These are phyloP conservation scores for Sebastes baramenuke DNA, from an alignment of 2,797 vertebrate species.

Conservation along the genomic window DNA sequence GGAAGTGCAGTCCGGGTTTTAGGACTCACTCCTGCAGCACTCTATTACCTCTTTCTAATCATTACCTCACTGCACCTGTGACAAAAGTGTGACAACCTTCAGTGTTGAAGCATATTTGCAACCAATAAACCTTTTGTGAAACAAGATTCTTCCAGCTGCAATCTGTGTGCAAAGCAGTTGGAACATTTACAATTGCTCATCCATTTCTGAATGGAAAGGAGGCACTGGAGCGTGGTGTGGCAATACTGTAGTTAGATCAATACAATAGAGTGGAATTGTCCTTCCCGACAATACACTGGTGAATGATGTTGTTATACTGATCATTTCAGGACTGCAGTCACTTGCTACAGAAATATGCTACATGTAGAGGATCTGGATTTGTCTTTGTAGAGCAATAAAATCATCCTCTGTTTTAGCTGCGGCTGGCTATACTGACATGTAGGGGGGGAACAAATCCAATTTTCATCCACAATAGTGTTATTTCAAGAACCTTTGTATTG, in stretches of 20 bases:
- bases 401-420: background rate
- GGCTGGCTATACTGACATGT: background rate
- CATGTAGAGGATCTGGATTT: background rate
- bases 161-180: background rate
- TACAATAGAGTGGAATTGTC: conserved; percentile 5
- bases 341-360: background rate
- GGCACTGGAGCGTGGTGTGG: background rate
- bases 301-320: conserved; percentile 3
- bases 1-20: too few relatives aligned
- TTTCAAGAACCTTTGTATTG: background rate
- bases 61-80: background rate
- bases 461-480: background rate
- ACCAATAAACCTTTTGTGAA: background rate
- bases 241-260: conserved; percentile 20
- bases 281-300: background rate
- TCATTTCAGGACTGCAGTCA: conserved; percentile 11
- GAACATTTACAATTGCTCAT: background rate
- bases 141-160: background rate
- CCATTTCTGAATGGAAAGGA: conserved; percentile 6
- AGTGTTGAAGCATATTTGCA: background rate
- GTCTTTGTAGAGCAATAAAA: conserved; percentile 3
- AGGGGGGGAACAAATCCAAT: background rate
- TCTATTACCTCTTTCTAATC: background rate
- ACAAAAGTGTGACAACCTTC: background rate
- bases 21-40: too few relatives aligned